Base-by-base conservation (phyloP, 2,888 invertebrate species). In the Fabriciana adippe region DNA sequence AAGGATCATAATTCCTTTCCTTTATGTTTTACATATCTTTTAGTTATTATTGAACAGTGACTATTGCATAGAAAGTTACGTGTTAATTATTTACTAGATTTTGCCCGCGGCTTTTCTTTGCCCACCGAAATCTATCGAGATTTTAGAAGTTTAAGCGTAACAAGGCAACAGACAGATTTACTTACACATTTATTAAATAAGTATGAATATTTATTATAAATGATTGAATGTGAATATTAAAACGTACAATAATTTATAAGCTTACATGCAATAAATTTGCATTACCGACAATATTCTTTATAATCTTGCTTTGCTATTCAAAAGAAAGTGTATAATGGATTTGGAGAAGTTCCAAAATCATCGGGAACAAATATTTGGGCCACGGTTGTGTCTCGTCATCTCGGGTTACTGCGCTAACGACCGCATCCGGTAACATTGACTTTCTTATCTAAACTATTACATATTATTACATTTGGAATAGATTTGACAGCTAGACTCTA, bases 341-440 rank as follows among this genome's bases (percentile, higher is more conserved):
- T 90, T 92, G 92, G 92, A 92, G 73, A 76, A 71, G 79, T 72
- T 88, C 92, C 92, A 92, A 89, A 85, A 82, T 81, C 79, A 78
- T 78, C 81, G 81, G 79, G 80, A 83, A 76, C 79, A 85, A 86
- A 86, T 87, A 91, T 90, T 86, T 90, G 84, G 90, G 91, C 89
- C 92, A 90, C 83, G 91, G 90, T 83, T 88, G 75, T 77, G 75
- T 77, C 83, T 76, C 85, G 81, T 84, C 87, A 86, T 88, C 87
- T 89, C 84, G 81, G 81, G 80, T 89, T 90, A 86, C 87, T 82
- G 82, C 76, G 80, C 79, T 79, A 81, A 79, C 82, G 81, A 80
- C 80, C 82, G 83, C 88, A 84, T 91, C 91, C 90, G 90, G 86
- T 90, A 91, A 87, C 92, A 90, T 89, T 90, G 89, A 90, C 89